A percentile compares a stretch with the other conserved stretches of the same genome.
Evolutionary conservation across 1,140 invertebrate genomes (phyloP).

Genomic region (Eriocheir sinensis): DNA sequence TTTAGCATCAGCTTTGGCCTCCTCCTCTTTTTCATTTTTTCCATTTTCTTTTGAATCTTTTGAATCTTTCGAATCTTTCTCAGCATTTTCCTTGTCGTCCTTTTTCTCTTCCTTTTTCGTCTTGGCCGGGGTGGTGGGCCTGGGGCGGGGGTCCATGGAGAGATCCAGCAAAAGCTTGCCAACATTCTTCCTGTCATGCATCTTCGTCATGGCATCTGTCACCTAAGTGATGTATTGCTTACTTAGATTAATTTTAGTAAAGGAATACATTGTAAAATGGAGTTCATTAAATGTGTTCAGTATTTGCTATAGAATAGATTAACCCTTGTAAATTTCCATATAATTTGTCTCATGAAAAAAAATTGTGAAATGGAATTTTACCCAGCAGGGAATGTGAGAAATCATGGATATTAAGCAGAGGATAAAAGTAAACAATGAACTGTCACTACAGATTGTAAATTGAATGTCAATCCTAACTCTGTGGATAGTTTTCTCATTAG

Average conservation of each 20-base stretch:
- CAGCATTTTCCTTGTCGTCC: conserved; percentile 28
- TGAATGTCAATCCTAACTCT: neutral
- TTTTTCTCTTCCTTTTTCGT: conserved; percentile 34
- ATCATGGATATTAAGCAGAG: too few relatives aligned
- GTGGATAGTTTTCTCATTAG: neutral
- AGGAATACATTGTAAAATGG: neutral
- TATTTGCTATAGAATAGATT: too few relatives aligned
- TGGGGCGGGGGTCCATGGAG: conserved; percentile 61
- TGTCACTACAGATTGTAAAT: too few relatives aligned
- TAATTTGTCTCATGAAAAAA: neutral
- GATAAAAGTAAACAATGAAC: too few relatives aligned
- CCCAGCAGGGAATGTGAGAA: too few relatives aligned
- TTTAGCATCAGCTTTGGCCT: neutral
- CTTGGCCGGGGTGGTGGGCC: conserved; percentile 49
- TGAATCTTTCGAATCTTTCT: conserved; percentile 5
- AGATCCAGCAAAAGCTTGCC: conserved; percentile 66
- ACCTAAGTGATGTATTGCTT: conserved; percentile 2
- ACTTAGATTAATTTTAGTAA: neutral
- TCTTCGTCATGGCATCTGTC: conserved; percentile 70
- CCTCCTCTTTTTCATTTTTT: conserved; percentile 27
- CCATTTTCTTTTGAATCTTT: neutral
- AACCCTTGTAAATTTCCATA: too few relatives aligned
- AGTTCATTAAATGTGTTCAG: too few relatives aligned
- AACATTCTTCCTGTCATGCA: conserved; percentile 65
- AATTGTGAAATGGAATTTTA: too few relatives aligned